phyloP scores from a whole-genome alignment of 2,113 vertebrate species.

The Psilopsiagon aurifrons region DNA sequence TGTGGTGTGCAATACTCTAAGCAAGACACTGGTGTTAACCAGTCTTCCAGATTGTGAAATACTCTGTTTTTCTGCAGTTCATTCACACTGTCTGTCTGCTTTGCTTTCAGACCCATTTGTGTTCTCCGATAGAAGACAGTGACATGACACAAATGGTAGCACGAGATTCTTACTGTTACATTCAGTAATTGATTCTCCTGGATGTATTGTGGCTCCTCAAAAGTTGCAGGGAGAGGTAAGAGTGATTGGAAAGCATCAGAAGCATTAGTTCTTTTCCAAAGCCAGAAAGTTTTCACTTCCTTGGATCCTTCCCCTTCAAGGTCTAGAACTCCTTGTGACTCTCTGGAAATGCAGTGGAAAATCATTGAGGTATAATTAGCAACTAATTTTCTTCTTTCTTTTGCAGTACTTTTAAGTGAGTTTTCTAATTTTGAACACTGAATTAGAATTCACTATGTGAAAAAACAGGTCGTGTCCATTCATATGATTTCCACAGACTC shows the following conservation, averaged over 20 bases:
- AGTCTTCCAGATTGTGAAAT: neutral
- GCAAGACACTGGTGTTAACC: neutral
- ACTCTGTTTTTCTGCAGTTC: neutral
- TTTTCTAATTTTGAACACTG: neutral
- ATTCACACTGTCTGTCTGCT: neutral
- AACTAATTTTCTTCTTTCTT: neutral
- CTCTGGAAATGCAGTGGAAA: neutral
- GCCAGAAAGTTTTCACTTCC: neutral
- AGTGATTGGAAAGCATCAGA: neutral
- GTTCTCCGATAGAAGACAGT: neutral
- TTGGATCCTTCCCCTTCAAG: neutral
- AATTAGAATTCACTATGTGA: neutral
- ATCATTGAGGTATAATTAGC: neutral
- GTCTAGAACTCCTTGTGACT: neutral
- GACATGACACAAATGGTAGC: neutral
- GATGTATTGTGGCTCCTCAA: neutral
- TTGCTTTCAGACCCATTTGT: neutral
- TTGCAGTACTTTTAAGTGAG: neutral
- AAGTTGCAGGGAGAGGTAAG: slow-evolving; percentile 32
- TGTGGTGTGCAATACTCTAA: neutral
- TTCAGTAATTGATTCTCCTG: slow-evolving; percentile 17
- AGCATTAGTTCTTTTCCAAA: neutral
- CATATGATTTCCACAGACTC: neutral
- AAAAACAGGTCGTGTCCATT: neutral
- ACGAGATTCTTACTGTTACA: neutral